These are phyloP conservation scores for Urechis unicinctus DNA, from an alignment of 2,888 invertebrate genomes.

Conservation along the genomic window DNA sequence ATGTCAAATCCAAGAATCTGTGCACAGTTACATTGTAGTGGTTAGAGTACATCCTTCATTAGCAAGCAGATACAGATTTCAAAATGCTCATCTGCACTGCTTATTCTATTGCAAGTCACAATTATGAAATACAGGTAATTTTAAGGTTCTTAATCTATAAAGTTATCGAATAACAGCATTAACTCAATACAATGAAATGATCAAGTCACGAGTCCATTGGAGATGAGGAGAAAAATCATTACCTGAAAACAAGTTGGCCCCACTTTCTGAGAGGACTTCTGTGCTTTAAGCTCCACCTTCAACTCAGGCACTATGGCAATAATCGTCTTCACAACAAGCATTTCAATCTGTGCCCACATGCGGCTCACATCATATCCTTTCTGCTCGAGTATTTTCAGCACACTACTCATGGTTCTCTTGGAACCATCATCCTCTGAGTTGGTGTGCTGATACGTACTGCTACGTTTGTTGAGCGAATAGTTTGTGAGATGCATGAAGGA, in stretches of 20 bases:
- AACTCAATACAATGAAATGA: background rate
- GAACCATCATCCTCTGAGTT: slow-evolving; percentile 49
- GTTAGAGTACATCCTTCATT: too few relatives aligned
- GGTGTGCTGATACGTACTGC: slow-evolving; percentile 48
- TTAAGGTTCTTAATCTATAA: too few relatives aligned
- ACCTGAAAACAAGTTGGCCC: slow-evolving; percentile 55
- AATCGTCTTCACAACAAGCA: slow-evolving; percentile 52
- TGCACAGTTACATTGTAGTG: slow-evolving; percentile 7
- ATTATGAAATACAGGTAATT: too few relatives aligned
- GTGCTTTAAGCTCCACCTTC: slow-evolving; percentile 44
- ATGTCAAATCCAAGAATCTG: slow-evolving; percentile 56
- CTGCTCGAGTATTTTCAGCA: slow-evolving; percentile 13
- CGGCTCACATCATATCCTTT: slow-evolving; percentile 45
- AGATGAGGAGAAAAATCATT: too few relatives aligned
- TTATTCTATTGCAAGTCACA: too few relatives aligned
- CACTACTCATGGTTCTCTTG: slow-evolving; percentile 50
- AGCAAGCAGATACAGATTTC: too few relatives aligned
- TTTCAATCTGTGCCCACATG: slow-evolving; percentile 51
- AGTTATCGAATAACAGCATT: background rate
- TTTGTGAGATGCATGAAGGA: slow-evolving; percentile 54
- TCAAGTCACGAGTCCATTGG: background rate
- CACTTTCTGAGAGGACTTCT: slow-evolving; percentile 42
- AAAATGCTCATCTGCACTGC: too few relatives aligned
- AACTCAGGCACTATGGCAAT: slow-evolving; percentile 53
- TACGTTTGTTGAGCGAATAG: slow-evolving; percentile 54